These are phyloP conservation scores for Drosophila obscura DNA, from an alignment of 1,140 invertebrate species.

Conservation along the genomic window DNA sequence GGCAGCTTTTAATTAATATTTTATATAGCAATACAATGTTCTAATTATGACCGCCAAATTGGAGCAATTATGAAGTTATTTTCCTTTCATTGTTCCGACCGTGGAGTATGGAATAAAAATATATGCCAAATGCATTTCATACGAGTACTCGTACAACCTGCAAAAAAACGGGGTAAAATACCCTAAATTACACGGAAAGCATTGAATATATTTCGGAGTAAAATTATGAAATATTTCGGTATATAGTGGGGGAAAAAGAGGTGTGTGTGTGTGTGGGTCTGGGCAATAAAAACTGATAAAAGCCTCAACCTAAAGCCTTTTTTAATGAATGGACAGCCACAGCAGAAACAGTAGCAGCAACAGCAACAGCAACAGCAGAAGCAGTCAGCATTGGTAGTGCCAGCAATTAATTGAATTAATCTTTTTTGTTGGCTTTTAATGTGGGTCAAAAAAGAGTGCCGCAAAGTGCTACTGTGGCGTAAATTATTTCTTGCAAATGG, in stretches of 20 bases:
- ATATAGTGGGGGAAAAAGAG: too few relatives aligned
- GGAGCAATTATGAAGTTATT: constrained; percentile 57
- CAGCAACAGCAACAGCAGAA: background rate
- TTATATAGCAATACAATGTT: constrained; percentile 24
- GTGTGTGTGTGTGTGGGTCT: background rate
- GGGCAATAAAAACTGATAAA: constrained; percentile 45
- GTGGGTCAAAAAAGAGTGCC: constrained; percentile 9
- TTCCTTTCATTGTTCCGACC: constrained; percentile 7
- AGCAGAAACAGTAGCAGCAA: background rate
- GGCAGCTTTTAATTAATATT: constrained; percentile 48
- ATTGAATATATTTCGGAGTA: constrained; percentile 20
- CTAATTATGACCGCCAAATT: constrained; percentile 57
- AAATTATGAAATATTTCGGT: constrained; percentile 28
- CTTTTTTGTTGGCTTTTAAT: constrained; percentile 38
- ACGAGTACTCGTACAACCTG: background rate
- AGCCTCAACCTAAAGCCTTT: constrained; percentile 30
- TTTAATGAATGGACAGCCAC: constrained; percentile 41
- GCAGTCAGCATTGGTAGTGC: constrained; percentile 1
- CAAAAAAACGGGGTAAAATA: constrained; percentile 3
- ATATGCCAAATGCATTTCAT: constrained; percentile 40
- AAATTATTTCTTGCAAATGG: constrained; percentile 20
- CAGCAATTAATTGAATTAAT: constrained; percentile 68
- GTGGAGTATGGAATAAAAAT: constrained; percentile 24
- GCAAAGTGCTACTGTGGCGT: constrained; percentile 3
- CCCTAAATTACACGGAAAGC: background rate